These are phyloP conservation scores for Heliconius hermathena DNA, from an alignment of 1,140 invertebrate species.

Conservation along the genomic window DNA sequence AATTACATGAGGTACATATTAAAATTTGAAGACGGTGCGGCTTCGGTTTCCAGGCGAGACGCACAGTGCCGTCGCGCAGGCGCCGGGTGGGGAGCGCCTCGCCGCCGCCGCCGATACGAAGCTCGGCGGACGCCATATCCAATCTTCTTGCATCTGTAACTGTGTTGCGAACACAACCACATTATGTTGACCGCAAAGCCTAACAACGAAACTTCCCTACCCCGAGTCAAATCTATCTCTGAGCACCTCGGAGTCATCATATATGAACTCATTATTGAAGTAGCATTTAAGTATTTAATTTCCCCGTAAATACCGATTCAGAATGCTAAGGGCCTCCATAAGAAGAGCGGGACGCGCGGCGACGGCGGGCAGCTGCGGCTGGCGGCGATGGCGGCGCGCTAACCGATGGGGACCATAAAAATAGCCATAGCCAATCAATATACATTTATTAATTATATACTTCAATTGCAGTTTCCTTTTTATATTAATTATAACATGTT, in stretches of 20 bases:
- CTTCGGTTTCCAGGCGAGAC: conserved; percentile 30
- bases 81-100: conserved; percentile 35
- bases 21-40: conserved; percentile 33
- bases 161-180: conserved; percentile 79
- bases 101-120: conserved; percentile 41
- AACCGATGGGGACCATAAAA: conserved; percentile 81
- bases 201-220: conserved; percentile 70
- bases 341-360: conserved; percentile 65
- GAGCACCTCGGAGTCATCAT: conserved; percentile 52
- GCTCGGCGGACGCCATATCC: conserved; percentile 37
- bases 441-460: conserved; percentile 69
- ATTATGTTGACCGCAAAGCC: conserved; percentile 79
- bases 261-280: conserved; percentile 47
- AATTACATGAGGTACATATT: conserved; percentile 47
- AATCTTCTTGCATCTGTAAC: conserved; percentile 76
- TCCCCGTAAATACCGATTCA: conserved; percentile 81
- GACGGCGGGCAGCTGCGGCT: conserved; percentile 68
- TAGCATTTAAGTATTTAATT: conserved; percentile 77
- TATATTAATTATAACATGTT: not conserved
- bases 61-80: conserved; percentile 40
- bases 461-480: conserved; percentile 79
- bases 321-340: conserved; percentile 76
- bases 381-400: conserved; percentile 74
- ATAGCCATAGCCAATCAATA: conserved; percentile 83
- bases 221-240: conserved; percentile 73